phyloP scores from a whole-genome alignment of 2,113 vertebrate species.

The Sisor rabdophorus region DNA sequence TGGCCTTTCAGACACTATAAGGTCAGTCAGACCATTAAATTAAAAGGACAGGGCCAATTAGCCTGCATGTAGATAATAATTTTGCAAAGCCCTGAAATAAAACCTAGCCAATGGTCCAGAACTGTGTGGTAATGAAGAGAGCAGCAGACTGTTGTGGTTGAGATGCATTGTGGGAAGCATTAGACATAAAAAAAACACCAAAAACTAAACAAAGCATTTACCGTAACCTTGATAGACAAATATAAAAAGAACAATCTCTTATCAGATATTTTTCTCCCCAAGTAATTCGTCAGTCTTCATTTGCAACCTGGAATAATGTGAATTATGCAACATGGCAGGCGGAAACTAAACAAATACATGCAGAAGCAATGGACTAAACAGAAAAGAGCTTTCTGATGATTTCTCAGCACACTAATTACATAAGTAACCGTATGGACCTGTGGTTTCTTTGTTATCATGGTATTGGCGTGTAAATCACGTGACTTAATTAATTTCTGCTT shows the following conservation, averaged over 20 bases:
- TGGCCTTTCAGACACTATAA: slow-evolving; percentile 56
- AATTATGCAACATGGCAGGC: background rate
- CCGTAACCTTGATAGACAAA: slow-evolving; percentile 1
- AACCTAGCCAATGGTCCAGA: slow-evolving; percentile 53
- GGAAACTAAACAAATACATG: background rate
- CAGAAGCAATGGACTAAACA: background rate
- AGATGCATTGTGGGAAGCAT: slow-evolving; percentile 44
- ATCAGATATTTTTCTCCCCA: background rate
- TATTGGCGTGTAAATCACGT: background rate
- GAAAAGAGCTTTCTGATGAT: background rate
- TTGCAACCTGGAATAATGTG: background rate
- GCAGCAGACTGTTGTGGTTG: slow-evolving; percentile 34
- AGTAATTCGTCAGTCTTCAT: background rate
- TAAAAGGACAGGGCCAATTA: slow-evolving; percentile 64
- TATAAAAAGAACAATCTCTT: background rate
- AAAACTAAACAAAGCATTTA: background rate
- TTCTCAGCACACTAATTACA: background rate
- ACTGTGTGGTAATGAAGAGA: slow-evolving; percentile 50
- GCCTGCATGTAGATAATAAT: slow-evolving; percentile 62
- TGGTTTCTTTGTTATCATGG: background rate
- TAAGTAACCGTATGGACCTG: background rate
- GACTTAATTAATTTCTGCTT: background rate
- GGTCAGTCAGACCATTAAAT: slow-evolving; percentile 55
- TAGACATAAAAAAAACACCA: slow-evolving; percentile 14
- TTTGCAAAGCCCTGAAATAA: slow-evolving; percentile 55